Conservation (phyloP, 2,113 vertebrate genomes). For the Melanerpes aurifrons region DNA sequence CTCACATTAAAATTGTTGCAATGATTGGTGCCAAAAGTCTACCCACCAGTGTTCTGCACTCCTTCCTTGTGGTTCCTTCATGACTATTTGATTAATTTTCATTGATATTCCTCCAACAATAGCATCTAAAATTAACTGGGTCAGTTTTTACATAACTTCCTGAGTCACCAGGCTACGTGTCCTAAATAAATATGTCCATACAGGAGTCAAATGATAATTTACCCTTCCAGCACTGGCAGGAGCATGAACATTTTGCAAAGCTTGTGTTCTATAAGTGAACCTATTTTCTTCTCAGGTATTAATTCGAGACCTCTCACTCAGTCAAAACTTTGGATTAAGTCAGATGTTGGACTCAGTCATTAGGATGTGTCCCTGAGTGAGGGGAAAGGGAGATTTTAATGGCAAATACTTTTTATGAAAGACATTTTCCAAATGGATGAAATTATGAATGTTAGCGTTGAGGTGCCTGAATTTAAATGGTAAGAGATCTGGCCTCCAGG, state of each 20-base stretch:
- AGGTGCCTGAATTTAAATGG: conserved; percentile 74
- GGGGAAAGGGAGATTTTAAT: conserved; percentile 35
- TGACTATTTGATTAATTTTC: conserved; percentile 75
- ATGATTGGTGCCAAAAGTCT: conserved; percentile 4
- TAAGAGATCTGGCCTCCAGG: conserved; percentile 62
- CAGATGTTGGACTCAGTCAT: conserved; percentile 25
- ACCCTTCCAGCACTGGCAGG: conserved; percentile 38
- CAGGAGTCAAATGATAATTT: conserved; percentile 59
- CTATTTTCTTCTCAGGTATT: conserved; percentile 32
- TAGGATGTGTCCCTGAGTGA: conserved; percentile 10
- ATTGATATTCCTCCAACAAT: conserved; percentile 74
- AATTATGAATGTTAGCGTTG: conserved; percentile 60
- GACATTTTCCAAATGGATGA: conserved; percentile 60
- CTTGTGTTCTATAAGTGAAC: conserved; percentile 34
- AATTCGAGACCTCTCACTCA: conserved; percentile 23
- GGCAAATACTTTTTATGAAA: conserved; percentile 63
- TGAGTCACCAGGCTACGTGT: conserved; percentile 58
- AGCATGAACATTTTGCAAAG: conserved; percentile 33
- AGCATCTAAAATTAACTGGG: conserved; percentile 71
- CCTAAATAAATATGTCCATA: conserved; percentile 60
- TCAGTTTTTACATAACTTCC: conserved; percentile 71
- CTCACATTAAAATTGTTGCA: conserved; percentile 46
- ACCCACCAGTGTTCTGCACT: conserved; percentile 32
- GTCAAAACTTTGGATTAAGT: conserved; percentile 39
- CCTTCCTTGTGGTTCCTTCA: conserved; percentile 52